Evolutionary conservation across 2,888 invertebrate species (phyloP), one percentile per base, ranked within the genome.

Genomic region (Dorcus hopei): DNA sequence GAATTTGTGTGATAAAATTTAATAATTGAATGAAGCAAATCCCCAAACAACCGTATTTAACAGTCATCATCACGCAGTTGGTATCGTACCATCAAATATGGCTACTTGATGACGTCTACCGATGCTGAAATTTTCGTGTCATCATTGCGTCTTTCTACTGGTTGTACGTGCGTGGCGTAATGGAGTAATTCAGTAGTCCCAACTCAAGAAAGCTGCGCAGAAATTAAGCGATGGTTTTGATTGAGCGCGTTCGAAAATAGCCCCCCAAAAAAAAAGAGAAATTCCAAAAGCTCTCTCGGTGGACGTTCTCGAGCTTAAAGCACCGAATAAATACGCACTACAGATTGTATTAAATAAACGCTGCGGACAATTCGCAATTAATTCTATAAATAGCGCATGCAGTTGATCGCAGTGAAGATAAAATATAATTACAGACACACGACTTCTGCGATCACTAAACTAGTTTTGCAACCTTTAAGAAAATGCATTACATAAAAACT

Each of bases 21-120:
- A 33, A 33, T 33, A 33, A 33, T 33, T 33, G 2, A 19, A 19
- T 19, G 19, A 19, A 19, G 19, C 19, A 19, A 19, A 19, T 19
- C 19, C 19, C 19, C 2, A 19, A 19, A 19, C 26, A 33, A 33
- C 7, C 26, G 6, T 33, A 33, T 33, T 47, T 47, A 48, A 45
- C 47, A 47, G 47, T 57, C 41, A 52, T 57, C 47, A 45, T 57
- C 51, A 14, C 16, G 45, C 45, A 51, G 19, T 19, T 19, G 19
- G 19, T 19, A 19, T 19, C 19, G 40, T 51, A 52, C 50, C 51
- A 57, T 57, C 57, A 57, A 57, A 57, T 40, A 57, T 57, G 57
- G 57, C 57, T 56, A 52, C 57, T 26, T 52, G 57, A 52, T 57
- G 57, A 57, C 57, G 57, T 57, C 52, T 51, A 45, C 47, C 14